Base-by-base conservation (phyloP, 1,140 invertebrate species). In the Cotesia chilonis region DNA sequence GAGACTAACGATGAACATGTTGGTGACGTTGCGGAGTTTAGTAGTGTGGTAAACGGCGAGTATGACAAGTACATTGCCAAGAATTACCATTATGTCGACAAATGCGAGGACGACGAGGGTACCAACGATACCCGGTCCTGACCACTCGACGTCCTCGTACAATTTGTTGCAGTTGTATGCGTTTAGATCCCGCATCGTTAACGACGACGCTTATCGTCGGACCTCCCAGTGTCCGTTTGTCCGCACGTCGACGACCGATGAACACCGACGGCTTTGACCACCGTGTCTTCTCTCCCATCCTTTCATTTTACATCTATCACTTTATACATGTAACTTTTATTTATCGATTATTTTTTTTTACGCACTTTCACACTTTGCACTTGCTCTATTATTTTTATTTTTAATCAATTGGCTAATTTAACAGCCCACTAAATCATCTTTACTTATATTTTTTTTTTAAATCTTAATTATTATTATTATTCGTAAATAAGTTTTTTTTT, bases 1-100 rank as follows among this genome's bases (percentile, higher is more conserved):
- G 74, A 98, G 88, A 35, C 95, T 97, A 41, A 97, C 92, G 79
- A 99, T 98, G 87, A 98, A 98, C 80, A 96, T 90, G 85, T 98
- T 98, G 54, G 96, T 98, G 73, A 97, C 95, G 68, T 95, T 96
- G 59, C 95, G 90, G 63, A 98, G 89, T 83, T 97, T 97, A 54
- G 92, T 92, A 20, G 91, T 93, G 81, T 94, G 92, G 82, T 95
- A 94, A 41, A 98, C 96, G 66, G 96, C 96, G 65, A 95, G 90
- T 79, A 98, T 96, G 68, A 98, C 96, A 38, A 98, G 89, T 76
- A 93, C 92, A 87, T 98, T 98, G 64, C 96, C 95, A 17, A 92
- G 90, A 66, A 96, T 92, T 64, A 97, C 94, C 83, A 96, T 91
- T 9, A 95, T 90, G 85, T 95, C 94, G 79, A 97, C 94, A 72